Percentiles rank a stretch among this genome's conserved stretches.
phyloP scores from a whole-genome alignment of 2,797 vertebrate species.

The Arrhamphus sclerolepis region DNA sequence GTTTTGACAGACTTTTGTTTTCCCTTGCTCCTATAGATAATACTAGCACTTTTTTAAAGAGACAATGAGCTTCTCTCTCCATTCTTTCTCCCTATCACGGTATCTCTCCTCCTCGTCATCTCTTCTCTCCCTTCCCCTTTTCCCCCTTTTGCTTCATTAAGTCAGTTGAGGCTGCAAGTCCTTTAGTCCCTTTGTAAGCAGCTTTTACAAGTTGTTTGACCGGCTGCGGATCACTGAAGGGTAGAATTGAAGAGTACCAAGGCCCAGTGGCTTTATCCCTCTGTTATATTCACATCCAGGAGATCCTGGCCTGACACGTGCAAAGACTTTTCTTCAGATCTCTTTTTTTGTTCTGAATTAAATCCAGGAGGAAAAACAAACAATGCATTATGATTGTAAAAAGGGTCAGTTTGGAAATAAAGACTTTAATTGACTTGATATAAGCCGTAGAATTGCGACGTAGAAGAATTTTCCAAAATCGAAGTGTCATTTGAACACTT shows the following conservation, averaged over 20 bases:
- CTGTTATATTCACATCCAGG: constrained; percentile 57
- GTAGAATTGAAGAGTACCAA: constrained; percentile 65
- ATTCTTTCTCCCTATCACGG: background rate
- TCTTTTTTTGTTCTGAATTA: constrained; percentile 23
- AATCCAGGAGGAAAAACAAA: constrained; percentile 4
- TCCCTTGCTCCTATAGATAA: constrained; percentile 1
- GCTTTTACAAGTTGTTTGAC: constrained; percentile 66
- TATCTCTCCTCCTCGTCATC: background rate
- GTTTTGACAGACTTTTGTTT: background rate
- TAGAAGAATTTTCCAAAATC: too few relatives aligned
- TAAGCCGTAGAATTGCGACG: too few relatives aligned
- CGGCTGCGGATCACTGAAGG: constrained; percentile 67
- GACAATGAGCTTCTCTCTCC: background rate
- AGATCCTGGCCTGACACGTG: constrained; percentile 46
- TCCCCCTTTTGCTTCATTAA: constrained; percentile 57
- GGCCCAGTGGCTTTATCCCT: constrained; percentile 61
- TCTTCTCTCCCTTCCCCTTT: constrained; percentile 4
- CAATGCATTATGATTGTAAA: too few relatives aligned
- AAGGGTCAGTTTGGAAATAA: too few relatives aligned
- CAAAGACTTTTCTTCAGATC: constrained; percentile 44
- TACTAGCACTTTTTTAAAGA: constrained; percentile 7
- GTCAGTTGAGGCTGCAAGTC: constrained; percentile 46
- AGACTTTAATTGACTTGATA: too few relatives aligned
- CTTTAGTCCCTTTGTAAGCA: constrained; percentile 63
- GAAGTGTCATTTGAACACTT: too few relatives aligned